Evolutionary conservation across 2,888 invertebrate genomes (phyloP).

Genomic region (Yponomeuta sedellus): DNA sequence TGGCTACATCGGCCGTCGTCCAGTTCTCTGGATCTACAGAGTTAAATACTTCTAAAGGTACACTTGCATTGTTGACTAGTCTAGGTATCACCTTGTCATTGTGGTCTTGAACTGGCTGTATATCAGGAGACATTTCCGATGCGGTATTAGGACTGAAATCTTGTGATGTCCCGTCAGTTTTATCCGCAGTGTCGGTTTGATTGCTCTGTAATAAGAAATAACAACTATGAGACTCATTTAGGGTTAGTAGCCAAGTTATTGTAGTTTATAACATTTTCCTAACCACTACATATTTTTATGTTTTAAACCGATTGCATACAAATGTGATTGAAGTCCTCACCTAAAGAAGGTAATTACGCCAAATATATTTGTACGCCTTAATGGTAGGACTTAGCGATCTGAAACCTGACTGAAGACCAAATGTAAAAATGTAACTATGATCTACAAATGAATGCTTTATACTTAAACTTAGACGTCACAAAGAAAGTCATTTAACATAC

Average conservation of each 20-base stretch:
- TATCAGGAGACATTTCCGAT: constrained; percentile 16
- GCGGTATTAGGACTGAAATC: neutral
- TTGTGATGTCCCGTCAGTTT: constrained; percentile 1
- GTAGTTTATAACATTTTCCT: neutral
- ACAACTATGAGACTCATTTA: neutral
- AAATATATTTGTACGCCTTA: too few species aligned
- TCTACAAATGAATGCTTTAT: too few species aligned
- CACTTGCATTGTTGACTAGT: constrained; percentile 74
- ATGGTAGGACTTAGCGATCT: too few species aligned
- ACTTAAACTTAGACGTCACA: too few species aligned
- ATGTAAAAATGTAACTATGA: too few species aligned
- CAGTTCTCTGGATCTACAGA: constrained; percentile 77
- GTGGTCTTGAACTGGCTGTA: constrained; percentile 27
- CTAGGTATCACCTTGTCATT: constrained; percentile 79
- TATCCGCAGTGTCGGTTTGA: constrained; percentile 32
- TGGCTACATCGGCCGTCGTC: constrained; percentile 89
- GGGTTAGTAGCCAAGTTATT: neutral
- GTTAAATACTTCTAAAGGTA: constrained; percentile 68
- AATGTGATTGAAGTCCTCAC: too few species aligned
- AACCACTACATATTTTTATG: neutral
- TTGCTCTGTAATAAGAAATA: constrained; percentile 26
- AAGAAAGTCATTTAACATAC: too few species aligned
- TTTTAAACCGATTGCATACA: too few species aligned
- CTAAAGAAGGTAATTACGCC: too few species aligned
- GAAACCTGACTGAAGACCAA: too few species aligned